These are phyloP conservation scores for Microtus oregoni DNA, from an alignment of 2,113 vertebrate species.

Conservation along the genomic window DNA sequence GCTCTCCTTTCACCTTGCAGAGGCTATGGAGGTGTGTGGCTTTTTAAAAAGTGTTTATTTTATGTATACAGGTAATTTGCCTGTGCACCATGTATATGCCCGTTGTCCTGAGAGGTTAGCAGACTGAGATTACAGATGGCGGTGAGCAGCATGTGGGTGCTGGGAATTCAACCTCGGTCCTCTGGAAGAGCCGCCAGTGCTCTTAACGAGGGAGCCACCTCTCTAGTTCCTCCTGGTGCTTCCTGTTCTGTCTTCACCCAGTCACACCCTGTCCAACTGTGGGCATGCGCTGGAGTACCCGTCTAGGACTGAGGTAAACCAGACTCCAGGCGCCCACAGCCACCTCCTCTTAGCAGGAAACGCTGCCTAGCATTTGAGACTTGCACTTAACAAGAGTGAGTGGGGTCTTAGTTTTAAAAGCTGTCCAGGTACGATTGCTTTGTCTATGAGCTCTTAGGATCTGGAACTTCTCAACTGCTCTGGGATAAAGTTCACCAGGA, in stretches of 20 bases:
- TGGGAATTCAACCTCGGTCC: background rate
- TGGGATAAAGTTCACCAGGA: conserved; percentile 42
- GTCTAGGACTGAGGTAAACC: background rate
- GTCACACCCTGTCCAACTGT: background rate
- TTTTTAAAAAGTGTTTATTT: background rate
- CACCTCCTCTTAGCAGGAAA: background rate
- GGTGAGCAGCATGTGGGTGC: background rate
- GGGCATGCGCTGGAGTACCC: background rate
- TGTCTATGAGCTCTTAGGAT: background rate
- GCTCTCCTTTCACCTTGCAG: background rate
- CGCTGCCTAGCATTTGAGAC: background rate
- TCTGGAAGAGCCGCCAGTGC: background rate
- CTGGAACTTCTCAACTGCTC: background rate
- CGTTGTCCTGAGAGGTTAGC: background rate
- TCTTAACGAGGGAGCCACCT: background rate
- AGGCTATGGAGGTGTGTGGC: background rate
- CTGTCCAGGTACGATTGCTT: background rate
- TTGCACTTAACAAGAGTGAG: background rate
- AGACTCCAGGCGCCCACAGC: background rate
- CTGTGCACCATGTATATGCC: background rate
- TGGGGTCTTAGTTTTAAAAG: background rate
- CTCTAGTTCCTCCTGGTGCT: background rate
- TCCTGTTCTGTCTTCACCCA: background rate
- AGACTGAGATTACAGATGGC: background rate
- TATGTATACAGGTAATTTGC: background rate